Base-by-base conservation (phyloP, 2,113 vertebrate genomes). In the Microtus ochrogaster region DNA sequence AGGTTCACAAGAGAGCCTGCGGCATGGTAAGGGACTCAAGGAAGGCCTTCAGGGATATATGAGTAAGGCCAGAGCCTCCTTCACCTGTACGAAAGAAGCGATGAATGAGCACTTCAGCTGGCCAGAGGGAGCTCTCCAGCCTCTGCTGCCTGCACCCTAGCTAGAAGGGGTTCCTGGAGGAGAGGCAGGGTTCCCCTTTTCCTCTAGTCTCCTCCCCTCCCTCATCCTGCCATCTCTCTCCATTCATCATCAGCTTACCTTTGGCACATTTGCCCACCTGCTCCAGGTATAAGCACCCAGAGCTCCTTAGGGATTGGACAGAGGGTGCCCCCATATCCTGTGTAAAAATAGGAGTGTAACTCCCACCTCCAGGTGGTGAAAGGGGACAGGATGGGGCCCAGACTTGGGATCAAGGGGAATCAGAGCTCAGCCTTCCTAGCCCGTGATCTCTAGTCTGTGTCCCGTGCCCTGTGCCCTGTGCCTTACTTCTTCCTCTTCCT, bases 1-100 rank as follows among this genome's bases (percentile, higher is more conserved):
- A 2, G 7, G 22, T 47, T 24, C 72, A 47, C 2, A 10, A 10
- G n/a, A 61, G 19, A 52, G 24, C 10, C 0, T 44, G 21, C 16
- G 9, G 13, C 63, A 33, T 0, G 0, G 44, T 0, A 24, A 55
- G 13, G 68, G 39, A 55, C 76, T 21, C 61, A 49, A 44, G 28
- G 70, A 87, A n/a, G 30, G 19, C 47, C 26, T 68, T 33, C 12
- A 0, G 66, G 3, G 30, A 13, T n/a, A 17, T 28, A 24, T 14
- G 12, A 72, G 63, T 30, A 28, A 16, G 66, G 24, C 22, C 26
- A 79, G 84, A n/a, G 41, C 22, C 44, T 24, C 5, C 39, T 13
- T 19, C 10, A 13, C 47, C 47, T n/a, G 2, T 39, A 44, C 44
- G 1, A 44, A 44, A 44, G 44, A 44, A 44, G 7, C 44, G 41